Evolutionary conservation across 2,888 invertebrate species (phyloP).

Genomic region (Pyrrhia umbra): DNA sequence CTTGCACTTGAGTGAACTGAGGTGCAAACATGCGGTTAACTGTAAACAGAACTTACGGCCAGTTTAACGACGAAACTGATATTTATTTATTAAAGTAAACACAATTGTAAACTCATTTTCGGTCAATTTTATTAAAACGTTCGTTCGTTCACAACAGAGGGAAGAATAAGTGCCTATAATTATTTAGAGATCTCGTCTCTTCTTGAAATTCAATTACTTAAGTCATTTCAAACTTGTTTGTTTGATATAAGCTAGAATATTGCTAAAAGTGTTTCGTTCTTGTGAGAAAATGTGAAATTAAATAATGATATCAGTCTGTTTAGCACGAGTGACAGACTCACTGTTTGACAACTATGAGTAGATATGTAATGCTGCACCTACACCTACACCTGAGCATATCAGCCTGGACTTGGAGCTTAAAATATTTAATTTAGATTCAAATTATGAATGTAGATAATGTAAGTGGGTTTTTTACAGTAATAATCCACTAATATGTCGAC

Average conservation of each 20-base stretch:
- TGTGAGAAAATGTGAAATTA: slow-evolving; percentile 8
- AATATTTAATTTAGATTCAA: too few species aligned
- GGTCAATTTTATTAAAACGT: slow-evolving; percentile 21
- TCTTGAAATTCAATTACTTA: slow-evolving; percentile 52
- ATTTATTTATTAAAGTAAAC: slow-evolving; percentile 10
- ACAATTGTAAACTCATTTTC: slow-evolving; percentile 16
- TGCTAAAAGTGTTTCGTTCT: slow-evolving; percentile 12
- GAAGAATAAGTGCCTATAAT: slow-evolving; percentile 42
- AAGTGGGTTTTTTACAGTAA: too few species aligned
- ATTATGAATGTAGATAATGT: too few species aligned
- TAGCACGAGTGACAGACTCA: too few species aligned
- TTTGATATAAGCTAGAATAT: slow-evolving; percentile 36
- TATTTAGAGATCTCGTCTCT: slow-evolving; percentile 43
- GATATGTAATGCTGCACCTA: too few species aligned
- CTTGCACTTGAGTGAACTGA: slow-evolving; percentile 22
- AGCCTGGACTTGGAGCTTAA: too few species aligned
- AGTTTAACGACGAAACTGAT: slow-evolving; percentile 15
- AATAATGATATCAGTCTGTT: neutral
- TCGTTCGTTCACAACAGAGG: neutral
- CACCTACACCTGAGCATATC: too few species aligned
- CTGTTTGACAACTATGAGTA: too few species aligned
- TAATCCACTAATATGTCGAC: too few species aligned
- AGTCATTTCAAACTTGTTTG: slow-evolving; percentile 53
- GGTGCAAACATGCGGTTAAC: slow-evolving; percentile 15
- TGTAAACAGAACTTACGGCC: slow-evolving; percentile 39